A percentile compares a stretch with the other conserved stretches of the same genome.
Evolutionary conservation across 1,140 invertebrate genomes (phyloP).

Genomic region (Solenopsis invicta): DNA sequence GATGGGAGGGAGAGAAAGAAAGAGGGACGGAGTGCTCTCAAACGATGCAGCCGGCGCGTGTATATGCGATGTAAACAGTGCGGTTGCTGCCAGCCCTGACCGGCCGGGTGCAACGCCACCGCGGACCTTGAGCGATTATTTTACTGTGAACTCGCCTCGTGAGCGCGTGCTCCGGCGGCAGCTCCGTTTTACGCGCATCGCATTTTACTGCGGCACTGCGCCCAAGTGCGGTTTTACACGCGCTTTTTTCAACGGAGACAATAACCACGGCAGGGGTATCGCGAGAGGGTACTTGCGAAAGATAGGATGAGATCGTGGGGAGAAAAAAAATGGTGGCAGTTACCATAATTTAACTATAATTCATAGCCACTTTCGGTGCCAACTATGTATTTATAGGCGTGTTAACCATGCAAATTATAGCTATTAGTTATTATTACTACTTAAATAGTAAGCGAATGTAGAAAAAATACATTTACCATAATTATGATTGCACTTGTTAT

Average conservation of each 20-base stretch:
- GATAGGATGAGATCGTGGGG: neutral
- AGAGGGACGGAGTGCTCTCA: slow-evolving; percentile 35
- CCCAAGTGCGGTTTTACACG: slow-evolving; percentile 31
- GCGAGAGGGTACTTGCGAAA: neutral
- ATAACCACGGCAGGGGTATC: neutral
- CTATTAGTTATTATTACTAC: no score
- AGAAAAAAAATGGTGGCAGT: no score
- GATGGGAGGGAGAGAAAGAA: neutral
- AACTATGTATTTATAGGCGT: no score
- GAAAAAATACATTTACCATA: no score
- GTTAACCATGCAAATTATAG: no score
- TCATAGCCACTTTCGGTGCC: no score
- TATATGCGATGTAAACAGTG: slow-evolving; percentile 81
- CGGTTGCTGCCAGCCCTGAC: slow-evolving; percentile 82
- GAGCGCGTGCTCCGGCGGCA: slow-evolving; percentile 40
- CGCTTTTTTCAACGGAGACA: neutral
- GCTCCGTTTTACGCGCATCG: slow-evolving; percentile 66
- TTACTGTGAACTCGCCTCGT: slow-evolving; percentile 81
- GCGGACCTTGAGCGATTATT: slow-evolving; percentile 86
- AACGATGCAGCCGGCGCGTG: slow-evolving; percentile 67
- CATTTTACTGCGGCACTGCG: slow-evolving; percentile 45
- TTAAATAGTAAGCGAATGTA: no score
- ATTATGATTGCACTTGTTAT: no score
- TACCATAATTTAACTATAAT: no score
- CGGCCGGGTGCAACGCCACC: slow-evolving; percentile 85